These are phyloP conservation scores for Aegithalos caudatus DNA, from an alignment of 2,113 vertebrate species.

Conservation along the genomic window DNA sequence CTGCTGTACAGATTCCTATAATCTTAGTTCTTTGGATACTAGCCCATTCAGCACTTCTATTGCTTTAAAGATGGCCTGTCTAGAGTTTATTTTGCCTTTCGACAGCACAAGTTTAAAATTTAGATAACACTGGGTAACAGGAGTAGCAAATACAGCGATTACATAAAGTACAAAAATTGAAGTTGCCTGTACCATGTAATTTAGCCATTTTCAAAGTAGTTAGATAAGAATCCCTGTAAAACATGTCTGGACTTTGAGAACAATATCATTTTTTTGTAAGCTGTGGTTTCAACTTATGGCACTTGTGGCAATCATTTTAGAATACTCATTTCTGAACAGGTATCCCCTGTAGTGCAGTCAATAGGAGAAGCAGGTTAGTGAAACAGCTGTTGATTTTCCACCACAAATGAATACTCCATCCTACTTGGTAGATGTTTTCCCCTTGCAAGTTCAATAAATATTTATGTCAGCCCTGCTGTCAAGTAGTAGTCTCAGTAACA, in stretches of 20 bases:
- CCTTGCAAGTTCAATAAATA: neutral
- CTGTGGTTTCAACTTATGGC: neutral
- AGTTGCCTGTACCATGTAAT: neutral
- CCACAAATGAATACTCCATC: neutral
- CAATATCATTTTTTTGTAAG: neutral
- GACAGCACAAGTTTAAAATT: neutral
- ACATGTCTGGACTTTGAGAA: neutral
- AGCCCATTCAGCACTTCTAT: neutral
- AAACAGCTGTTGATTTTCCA: neutral
- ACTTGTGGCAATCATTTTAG: neutral
- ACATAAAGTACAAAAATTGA: neutral
- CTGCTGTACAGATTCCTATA: neutral
- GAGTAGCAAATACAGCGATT: neutral
- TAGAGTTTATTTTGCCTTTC: neutral
- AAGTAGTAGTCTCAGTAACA: conserved; percentile 34
- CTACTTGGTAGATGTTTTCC: neutral
- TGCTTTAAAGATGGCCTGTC: neutral
- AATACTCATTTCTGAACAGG: neutral
- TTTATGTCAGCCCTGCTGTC: conserved; percentile 8
- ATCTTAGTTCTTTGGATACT: conserved; percentile 19
- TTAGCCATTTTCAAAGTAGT: neutral
- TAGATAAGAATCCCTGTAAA: neutral
- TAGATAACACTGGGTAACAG: neutral
- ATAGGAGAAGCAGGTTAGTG: neutral
- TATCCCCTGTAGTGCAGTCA: neutral